Evolutionary conservation across 2,888 invertebrate genomes (phyloP).

Genomic region (Mimas tiliae): DNA sequence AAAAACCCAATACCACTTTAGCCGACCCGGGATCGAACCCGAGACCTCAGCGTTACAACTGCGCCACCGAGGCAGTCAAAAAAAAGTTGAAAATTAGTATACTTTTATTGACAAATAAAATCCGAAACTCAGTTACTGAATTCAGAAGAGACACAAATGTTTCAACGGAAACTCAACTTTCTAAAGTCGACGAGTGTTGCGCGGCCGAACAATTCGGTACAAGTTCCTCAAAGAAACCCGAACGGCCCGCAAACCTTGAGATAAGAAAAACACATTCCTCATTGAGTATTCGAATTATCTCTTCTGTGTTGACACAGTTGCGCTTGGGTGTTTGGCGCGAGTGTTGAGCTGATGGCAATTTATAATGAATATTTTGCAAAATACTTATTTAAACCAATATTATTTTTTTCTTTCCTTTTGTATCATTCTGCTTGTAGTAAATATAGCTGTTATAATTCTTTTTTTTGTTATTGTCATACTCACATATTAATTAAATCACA

Average conservation of each 20-base stretch:
- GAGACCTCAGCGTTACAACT: too few species aligned
- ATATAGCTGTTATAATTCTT: too few species aligned
- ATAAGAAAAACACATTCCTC: constrained; percentile 80
- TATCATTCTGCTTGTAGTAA: too few species aligned
- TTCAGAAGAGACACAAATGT: constrained; percentile 10
- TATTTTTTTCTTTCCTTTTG: not conserved
- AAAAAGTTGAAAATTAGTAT: too few species aligned
- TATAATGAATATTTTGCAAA: not conserved
- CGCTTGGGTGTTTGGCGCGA: constrained; percentile 47
- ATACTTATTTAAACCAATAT: not conserved
- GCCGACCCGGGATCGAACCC: too few species aligned
- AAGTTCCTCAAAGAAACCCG: constrained; percentile 71
- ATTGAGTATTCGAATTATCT: constrained; percentile 79
- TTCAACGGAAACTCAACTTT: constrained; percentile 21
- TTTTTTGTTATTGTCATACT: too few species aligned
- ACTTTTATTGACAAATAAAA: not conserved
- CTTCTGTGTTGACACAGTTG: constrained; percentile 77
- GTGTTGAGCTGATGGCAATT: constrained; percentile 39
- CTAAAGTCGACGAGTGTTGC: constrained; percentile 1
- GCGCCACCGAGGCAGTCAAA: too few species aligned
- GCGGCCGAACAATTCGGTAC: constrained; percentile 35
- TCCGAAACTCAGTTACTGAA: constrained; percentile 18
- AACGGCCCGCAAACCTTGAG: constrained; percentile 64
- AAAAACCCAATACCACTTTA: too few species aligned
- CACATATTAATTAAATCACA: too few species aligned